Conservation (phyloP, 2,888 invertebrate genomes). For the Chrysotoxum bicinctum region DNA sequence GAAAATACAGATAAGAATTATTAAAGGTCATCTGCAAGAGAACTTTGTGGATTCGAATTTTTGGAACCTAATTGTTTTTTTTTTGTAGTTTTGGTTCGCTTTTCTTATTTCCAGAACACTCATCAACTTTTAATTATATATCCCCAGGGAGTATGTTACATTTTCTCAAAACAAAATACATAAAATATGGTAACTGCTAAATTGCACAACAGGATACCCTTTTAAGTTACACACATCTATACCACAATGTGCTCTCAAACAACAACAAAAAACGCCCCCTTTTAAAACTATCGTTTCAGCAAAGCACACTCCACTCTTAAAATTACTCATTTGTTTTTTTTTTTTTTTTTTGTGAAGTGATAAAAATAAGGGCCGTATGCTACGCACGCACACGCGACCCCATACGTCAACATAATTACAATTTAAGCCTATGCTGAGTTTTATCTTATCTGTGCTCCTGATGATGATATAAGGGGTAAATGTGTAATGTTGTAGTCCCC, state of each 20-base stretch:
- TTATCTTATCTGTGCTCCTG: constrained; percentile 46
- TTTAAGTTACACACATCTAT: constrained; percentile 23
- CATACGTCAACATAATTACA: constrained; percentile 2
- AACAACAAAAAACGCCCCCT: constrained; percentile 49
- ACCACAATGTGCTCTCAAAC: constrained; percentile 37
- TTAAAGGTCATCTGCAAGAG: no score
- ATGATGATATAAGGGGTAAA: constrained; percentile 48
- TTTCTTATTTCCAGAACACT: background rate
- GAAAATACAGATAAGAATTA: background rate
- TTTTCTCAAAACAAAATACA: constrained; percentile 20
- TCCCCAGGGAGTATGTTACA: background rate
- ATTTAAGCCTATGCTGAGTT: constrained; percentile 20
- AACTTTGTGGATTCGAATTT: no score
- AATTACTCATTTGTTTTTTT: constrained; percentile 22
- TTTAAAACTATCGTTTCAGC: constrained; percentile 28
- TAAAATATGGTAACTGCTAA: constrained; percentile 33
- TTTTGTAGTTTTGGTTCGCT: background rate
- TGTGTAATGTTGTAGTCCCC: background rate
- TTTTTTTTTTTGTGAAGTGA: background rate
- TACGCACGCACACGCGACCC: constrained; percentile 19
- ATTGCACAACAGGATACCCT: constrained; percentile 39
- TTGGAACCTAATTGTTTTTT: no score
- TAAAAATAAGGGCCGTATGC: constrained; percentile 9
- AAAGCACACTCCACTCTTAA: background rate
- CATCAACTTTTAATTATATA: background rate